These are phyloP conservation scores for Rhizoglyphus robini DNA, from an alignment of 1,140 invertebrate genomes.

Conservation along the genomic window DNA sequence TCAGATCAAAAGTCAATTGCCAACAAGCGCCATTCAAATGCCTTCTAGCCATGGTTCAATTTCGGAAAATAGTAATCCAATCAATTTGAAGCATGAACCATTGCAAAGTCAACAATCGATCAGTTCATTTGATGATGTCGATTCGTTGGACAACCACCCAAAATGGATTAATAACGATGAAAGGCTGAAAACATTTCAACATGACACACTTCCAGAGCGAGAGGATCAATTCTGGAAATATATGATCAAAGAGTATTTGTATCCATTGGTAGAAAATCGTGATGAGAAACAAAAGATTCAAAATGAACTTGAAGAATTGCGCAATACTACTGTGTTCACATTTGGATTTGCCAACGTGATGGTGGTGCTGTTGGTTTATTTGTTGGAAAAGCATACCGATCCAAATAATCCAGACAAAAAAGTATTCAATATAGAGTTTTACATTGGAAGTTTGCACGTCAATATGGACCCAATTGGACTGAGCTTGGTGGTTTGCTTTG, in stretches of 20 bases:
- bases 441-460: neutral
- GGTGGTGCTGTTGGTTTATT: neutral
- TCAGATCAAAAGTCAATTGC: constrained; percentile 20
- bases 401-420: neutral
- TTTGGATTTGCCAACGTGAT: neutral
- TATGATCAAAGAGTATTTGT: neutral
- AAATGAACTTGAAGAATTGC: neutral
- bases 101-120: too few relatives aligned
- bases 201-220: constrained; percentile 41
- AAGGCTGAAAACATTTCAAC: constrained; percentile 35
- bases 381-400: constrained; percentile 17
- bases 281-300: neutral
- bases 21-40: too few relatives aligned
- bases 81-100: too few relatives aligned
- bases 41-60: too few relatives aligned
- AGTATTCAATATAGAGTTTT: neutral
- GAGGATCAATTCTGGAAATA: constrained; percentile 44
- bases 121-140: too few relatives aligned
- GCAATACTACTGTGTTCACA: neutral
- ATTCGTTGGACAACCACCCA: neutral
- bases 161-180: constrained; percentile 58
- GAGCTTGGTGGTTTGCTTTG: neutral
- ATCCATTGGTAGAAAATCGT: neutral
- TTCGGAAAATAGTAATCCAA: too few relatives aligned
- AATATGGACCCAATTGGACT: neutral